Percentiles rank a stretch among this genome's conserved stretches.
Evolutionary conservation across 2,113 vertebrate genomes (phyloP).

Genomic region (Poecilia latipinna): DNA sequence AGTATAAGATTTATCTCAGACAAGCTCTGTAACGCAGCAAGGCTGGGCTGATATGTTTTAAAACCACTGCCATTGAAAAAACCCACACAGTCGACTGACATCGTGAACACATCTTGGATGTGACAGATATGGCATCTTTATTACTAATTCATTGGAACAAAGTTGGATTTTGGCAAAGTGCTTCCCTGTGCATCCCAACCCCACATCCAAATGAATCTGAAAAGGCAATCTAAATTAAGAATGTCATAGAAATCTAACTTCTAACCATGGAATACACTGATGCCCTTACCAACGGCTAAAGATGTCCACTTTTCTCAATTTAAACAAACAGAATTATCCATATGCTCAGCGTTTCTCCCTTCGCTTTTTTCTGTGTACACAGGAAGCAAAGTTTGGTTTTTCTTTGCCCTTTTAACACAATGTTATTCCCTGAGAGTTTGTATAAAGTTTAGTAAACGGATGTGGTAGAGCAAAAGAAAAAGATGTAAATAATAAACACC

Average conservation of each 20-base stretch:
- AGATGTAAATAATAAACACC: neutral
- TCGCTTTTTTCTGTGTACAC: neutral
- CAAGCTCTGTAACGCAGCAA: constrained; percentile 6
- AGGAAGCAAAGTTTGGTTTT: neutral
- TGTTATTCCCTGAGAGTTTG: too few species aligned
- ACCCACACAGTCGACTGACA: neutral
- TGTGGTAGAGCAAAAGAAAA: neutral
- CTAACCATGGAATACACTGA: neutral
- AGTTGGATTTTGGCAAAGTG: constrained; percentile 11
- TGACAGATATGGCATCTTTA: constrained; percentile 21
- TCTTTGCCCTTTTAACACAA: neutral
- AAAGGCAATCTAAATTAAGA: neutral
- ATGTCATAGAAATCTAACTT: neutral
- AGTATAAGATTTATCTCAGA: constrained; percentile 13
- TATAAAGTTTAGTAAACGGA: too few species aligned
- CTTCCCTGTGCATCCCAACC: constrained; percentile 4
- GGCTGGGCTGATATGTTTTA: constrained; percentile 5
- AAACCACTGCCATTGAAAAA: constrained; percentile 20
- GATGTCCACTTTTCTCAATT: neutral
- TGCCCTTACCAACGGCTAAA: neutral
- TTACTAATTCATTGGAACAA: constrained; percentile 52
- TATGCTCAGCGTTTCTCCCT: neutral
- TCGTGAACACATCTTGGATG: constrained; percentile 5
- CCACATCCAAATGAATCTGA: neutral
- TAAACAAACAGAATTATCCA: neutral